Evolutionary conservation across 1,140 invertebrate species (phyloP), one percentile per base, ranked within the genome.

Genomic region (Zaprionus ornatus): DNA sequence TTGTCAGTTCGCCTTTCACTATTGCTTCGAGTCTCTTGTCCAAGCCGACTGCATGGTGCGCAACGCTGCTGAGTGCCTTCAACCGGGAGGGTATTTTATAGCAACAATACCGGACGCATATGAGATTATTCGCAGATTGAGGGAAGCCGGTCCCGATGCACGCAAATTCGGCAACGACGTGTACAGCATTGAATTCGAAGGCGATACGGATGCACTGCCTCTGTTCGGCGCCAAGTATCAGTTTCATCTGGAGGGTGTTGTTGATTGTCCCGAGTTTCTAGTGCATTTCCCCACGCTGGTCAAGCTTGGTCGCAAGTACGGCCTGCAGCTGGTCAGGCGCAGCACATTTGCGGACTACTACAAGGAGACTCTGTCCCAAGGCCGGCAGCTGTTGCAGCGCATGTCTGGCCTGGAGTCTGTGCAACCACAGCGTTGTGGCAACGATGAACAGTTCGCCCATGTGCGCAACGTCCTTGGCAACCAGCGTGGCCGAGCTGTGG

Each of bases 191-290:
- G 95, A 96, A 75, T 97, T 98, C 91, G 94, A 96, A 32, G 95
- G 95, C 91, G 95, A 97, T 81, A 93, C 94, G 27, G 93, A 95
- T 77, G 94, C 95, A 48, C 94, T 95, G 12, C 97, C 97, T 5
- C 92, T 99, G 13, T 99, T 99, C 95, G 99, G 99, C 48, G 98
- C 97, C 35, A 98, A 98, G 93, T 99, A 99, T 94, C 95, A 98
- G 93, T 99, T 99, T 92, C 95, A 98, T 91, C 93, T 99, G 59
- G 98, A 99, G 91, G 98, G 97, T 48, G 98, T 99, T 15, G 99
- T 99, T 0, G 96, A 99, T 92, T 99, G 99, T 94, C 99, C 99
- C 25, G 99, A 99, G 93, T 99, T 99, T 94, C 94, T 99, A 29
- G 98, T 99, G 15, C 96, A 99, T 93, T 97, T 99, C 93, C 97